phyloP scores from a whole-genome alignment of 2,797 vertebrate species.

The Bradypodion pumilum region DNA sequence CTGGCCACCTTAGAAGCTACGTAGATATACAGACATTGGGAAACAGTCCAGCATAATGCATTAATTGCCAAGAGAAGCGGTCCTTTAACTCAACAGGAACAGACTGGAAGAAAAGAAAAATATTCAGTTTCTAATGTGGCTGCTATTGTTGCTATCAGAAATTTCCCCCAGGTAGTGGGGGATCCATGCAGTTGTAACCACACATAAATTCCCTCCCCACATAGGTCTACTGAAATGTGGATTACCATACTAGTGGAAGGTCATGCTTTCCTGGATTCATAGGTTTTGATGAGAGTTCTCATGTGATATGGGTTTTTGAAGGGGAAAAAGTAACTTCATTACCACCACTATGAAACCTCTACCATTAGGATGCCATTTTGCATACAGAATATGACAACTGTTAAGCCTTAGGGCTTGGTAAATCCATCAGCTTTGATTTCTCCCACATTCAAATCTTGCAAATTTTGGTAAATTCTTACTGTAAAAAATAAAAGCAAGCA shows the following conservation, averaged over 20 bases:
- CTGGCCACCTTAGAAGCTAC: neutral
- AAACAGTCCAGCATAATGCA: neutral
- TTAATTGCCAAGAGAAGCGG: neutral
- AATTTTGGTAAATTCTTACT: too few species aligned
- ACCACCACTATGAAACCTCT: neutral
- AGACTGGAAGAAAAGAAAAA: neutral
- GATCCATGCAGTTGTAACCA: neutral
- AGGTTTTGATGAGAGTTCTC: too few species aligned
- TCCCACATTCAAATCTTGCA: too few species aligned
- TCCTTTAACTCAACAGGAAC: neutral
- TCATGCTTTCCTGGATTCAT: neutral
- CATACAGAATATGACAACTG: neutral
- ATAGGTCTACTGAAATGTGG: neutral
- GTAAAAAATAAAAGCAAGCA: too few species aligned
- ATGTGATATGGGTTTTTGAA: neutral
- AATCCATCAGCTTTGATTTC: too few species aligned
- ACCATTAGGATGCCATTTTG: neutral
- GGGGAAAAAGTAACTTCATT: too few species aligned
- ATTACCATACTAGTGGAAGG: too few species aligned
- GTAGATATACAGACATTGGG: neutral
- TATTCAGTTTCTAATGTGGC: neutral
- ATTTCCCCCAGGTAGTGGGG: neutral
- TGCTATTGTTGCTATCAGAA: too few species aligned
- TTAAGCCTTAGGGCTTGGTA: too few species aligned
- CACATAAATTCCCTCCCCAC: neutral